These are phyloP conservation scores for Scartelaos histophorus DNA, from an alignment of 2,113 vertebrate species.

Conservation along the genomic window DNA sequence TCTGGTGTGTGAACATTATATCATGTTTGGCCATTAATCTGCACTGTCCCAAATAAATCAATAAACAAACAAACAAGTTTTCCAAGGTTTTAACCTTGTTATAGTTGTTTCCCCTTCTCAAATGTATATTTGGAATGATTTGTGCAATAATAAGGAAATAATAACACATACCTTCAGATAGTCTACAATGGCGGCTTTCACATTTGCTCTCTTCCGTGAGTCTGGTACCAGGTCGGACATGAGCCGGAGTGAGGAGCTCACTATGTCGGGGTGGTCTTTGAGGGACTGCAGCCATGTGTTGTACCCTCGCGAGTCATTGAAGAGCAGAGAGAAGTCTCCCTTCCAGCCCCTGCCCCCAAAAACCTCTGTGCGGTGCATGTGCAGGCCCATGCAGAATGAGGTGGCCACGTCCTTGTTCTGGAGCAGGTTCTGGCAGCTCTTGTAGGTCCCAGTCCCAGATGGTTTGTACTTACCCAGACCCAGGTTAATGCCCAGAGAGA, in stretches of 20 bases:
- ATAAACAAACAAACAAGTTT: too few relatives aligned
- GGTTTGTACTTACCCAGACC: conserved; percentile 5
- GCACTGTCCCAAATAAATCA: too few relatives aligned
- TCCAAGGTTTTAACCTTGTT: too few relatives aligned
- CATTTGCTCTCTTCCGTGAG: not conserved
- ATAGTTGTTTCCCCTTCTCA: too few relatives aligned
- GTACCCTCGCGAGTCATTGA: conserved; percentile 21
- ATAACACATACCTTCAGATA: conserved; percentile 25
- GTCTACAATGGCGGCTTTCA: conserved; percentile 38
- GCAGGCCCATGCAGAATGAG: not conserved
- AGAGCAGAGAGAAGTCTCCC: conserved; percentile 42
- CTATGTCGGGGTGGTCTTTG: conserved; percentile 21
- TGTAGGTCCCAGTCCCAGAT: accelerated
- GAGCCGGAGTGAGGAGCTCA: conserved; percentile 41
- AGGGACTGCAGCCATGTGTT: conserved; percentile 31
- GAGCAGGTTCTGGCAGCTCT: conserved; percentile 11
- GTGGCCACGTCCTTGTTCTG: not conserved
- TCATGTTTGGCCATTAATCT: too few relatives aligned
- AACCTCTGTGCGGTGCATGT: conserved; percentile 26
- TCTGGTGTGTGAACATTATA: too few relatives aligned
- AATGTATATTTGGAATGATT: too few relatives aligned
- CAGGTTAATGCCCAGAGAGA: conserved; percentile 37
- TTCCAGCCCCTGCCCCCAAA: conserved; percentile 32
- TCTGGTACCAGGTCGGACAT: conserved; percentile 28
- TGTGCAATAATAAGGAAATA: too few relatives aligned